Evolutionary conservation across 2,797 vertebrate genomes (phyloP).

Genomic region (Austrolebias charrua): DNA sequence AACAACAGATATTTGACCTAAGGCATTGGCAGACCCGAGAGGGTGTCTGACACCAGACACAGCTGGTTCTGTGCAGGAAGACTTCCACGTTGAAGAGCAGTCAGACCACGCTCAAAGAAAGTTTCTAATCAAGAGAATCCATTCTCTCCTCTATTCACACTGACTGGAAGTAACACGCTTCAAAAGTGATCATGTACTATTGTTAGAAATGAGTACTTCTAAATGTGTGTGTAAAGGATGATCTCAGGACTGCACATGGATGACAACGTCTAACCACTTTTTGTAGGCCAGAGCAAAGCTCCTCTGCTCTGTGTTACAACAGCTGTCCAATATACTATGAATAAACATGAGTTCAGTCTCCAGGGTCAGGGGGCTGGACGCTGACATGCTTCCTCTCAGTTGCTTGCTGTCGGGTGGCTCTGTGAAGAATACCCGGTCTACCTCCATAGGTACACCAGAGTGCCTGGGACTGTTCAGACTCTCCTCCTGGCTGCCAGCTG

Average conservation of each 20-base stretch:
- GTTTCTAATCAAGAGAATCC: slow-evolving; percentile 25
- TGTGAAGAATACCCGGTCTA: slow-evolving; percentile 76
- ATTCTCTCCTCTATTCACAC: slow-evolving; percentile 6
- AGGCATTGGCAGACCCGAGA: slow-evolving; percentile 66
- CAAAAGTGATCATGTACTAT: slow-evolving; percentile 25
- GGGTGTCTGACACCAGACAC: slow-evolving; percentile 33
- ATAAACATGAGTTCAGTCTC: slow-evolving; percentile 87
- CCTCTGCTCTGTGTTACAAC: slow-evolving; percentile 85
- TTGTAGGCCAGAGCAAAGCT: slow-evolving; percentile 89
- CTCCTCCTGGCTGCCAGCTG: not conserved
- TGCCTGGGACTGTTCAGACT: slow-evolving; percentile 45
- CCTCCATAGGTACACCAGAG: slow-evolving; percentile 83
- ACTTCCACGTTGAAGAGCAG: not conserved
- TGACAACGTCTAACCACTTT: slow-evolving; percentile 91
- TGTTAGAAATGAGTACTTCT: slow-evolving; percentile 35
- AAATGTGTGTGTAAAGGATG: slow-evolving; percentile 38
- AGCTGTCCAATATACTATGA: slow-evolving; percentile 79
- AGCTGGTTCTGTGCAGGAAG: slow-evolving; percentile 1
- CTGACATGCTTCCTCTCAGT: slow-evolving; percentile 84
- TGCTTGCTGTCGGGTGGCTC: slow-evolving; percentile 89
- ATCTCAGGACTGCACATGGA: slow-evolving; percentile 79
- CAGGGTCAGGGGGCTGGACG: slow-evolving; percentile 68
- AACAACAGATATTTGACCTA: slow-evolving; percentile 49
- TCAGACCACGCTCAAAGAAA: slow-evolving; percentile 49
- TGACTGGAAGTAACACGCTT: slow-evolving; percentile 6